Conservation (phyloP, 2,888 invertebrate genomes). For the Cantharis rustica region DNA sequence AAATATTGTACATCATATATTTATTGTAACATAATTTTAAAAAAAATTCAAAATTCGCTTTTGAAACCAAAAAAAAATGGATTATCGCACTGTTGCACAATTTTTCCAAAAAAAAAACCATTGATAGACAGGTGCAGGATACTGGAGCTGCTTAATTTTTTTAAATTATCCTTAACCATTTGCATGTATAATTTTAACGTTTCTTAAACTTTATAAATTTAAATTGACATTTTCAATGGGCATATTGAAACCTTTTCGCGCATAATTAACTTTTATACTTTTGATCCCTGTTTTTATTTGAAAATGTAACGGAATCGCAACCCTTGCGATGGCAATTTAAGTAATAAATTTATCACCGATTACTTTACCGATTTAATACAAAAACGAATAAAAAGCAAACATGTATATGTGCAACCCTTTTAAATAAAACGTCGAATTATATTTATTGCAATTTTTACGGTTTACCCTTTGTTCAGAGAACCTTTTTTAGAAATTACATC, state of each 20-base stretch:
- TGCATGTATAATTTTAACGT: too few species aligned
- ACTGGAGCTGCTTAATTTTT: too few species aligned
- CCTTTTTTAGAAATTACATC: not conserved
- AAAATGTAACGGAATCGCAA: not conserved
- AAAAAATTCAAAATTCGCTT: not conserved
- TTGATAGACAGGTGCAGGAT: not conserved
- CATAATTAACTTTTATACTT: not conserved
- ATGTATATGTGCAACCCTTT: conserved; percentile 19
- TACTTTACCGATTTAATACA: not conserved
- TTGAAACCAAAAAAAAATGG: not conserved
- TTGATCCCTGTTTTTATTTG: not conserved
- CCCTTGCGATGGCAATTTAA: not conserved
- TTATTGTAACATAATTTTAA: not conserved
- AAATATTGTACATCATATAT: not conserved
- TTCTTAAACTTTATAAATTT: not conserved
- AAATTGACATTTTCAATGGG: not conserved
- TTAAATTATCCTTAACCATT: too few species aligned
- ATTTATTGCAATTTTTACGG: conserved; percentile 26
- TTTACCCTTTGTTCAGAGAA: not conserved
- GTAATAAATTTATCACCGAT: not conserved
- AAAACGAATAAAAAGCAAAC: not conserved
- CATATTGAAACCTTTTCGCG: not conserved
- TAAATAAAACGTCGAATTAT: conserved; percentile 28
- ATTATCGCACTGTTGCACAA: not conserved
- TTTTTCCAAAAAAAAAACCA: not conserved